Conservation (phyloP, 2,888 invertebrate species). For the Iphiclides podalirius region DNA sequence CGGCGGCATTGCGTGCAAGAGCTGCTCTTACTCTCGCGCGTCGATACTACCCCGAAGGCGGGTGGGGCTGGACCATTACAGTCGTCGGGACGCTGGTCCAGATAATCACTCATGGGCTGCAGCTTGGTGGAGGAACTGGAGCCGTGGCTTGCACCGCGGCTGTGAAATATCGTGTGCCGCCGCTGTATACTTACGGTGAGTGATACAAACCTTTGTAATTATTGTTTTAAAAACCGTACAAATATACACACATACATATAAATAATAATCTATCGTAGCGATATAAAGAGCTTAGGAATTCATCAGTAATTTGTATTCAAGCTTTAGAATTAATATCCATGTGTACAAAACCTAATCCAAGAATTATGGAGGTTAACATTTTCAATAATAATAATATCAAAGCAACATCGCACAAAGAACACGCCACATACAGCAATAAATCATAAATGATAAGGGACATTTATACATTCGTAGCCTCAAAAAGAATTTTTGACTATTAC, state of each 20-base stretch:
- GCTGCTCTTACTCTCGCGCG: conserved; percentile 83
- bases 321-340: too few relatives aligned
- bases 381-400: conserved; percentile 4
- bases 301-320: too few relatives aligned
- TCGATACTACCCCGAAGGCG: conserved; percentile 92
- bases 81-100: conserved; percentile 86
- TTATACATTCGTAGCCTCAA: conserved; percentile 6
- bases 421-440: conserved; percentile 15
- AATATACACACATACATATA: too few relatives aligned
- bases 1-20: conserved; percentile 77
- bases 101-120: conserved; percentile 86
- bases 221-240: too few relatives aligned
- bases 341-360: too few relatives aligned
- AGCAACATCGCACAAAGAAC: conserved; percentile 11
- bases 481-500: conserved; percentile 8
- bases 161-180: conserved; percentile 81
- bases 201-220: conserved; percentile 20
- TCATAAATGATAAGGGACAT: conserved; percentile 20
- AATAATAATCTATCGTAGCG: too few relatives aligned
- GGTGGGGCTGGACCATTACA: conserved; percentile 92
- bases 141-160: conserved; percentile 83
- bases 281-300: too few relatives aligned
- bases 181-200: conserved; percentile 83
- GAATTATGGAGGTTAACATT: too few relatives aligned
- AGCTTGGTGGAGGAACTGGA: conserved; percentile 84